Base-by-base conservation (phyloP, 2,113 vertebrate species). In the Vicugna pacos region DNA sequence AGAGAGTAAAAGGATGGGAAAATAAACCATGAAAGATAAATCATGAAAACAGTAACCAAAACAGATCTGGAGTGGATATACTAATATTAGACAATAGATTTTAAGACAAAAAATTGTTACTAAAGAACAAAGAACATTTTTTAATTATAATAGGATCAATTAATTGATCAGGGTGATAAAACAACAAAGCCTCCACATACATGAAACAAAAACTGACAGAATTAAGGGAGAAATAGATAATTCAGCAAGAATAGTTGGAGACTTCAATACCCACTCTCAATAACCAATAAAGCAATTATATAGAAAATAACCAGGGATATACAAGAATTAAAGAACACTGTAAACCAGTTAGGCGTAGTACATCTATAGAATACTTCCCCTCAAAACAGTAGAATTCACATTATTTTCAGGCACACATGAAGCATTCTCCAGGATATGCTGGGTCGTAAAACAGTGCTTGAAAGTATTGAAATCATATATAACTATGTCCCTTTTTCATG, bases 41-140 rank as follows among this genome's bases (percentile, higher is more conserved):
- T 13, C 38, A 65, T 88, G 24, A 13, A 93, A 81, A 38, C 32
- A 70, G 35, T 70, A 96, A 89, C 35, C 30, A 65, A 72, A 93
- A 70, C 12, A 76, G 11, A 72, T 16, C 10, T 70, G 52, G 30
- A 94, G 7, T 46, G 16, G 7, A 7, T 85, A 28, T 72, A 62
- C 6, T 88, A 79, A 54, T 92, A 58, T 64, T 77, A 95, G 52
- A 79, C 5, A 85, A 42, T 81, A 81, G 30, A 93, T 80, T 70
- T 92, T 87, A 80, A 94, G 60, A 62, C n/a, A 73, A 58, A 88
- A 88, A 87, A 28, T 60, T 54, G 0, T 73, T 97, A 30, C n/a
- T 84, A 60, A 46, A 67, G 26, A 75, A 79, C 72, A 42, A 89
- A 17, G 15, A 86, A 9, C 14, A 54, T 54, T 92, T 52, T 86